phyloP scores from a whole-genome alignment of 2,888 invertebrate genomes.

The Gortyna flavago region DNA sequence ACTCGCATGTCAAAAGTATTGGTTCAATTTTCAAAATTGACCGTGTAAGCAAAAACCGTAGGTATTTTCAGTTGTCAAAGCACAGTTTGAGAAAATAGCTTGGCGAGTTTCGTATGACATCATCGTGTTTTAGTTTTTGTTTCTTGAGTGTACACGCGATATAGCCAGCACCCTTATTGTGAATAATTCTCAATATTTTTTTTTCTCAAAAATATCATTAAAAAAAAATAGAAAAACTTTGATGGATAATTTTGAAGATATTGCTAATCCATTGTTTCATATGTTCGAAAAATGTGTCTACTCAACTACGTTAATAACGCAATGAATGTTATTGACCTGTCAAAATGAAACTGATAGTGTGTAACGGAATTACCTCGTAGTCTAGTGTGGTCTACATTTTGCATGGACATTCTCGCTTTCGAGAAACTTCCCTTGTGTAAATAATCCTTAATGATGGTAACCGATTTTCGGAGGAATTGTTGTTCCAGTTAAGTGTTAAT shows the following conservation, averaged over 20 bases:
- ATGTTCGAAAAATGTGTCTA: too few species aligned
- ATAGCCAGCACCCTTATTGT: background rate
- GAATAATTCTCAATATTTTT: background rate
- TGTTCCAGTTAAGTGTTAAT: slow-evolving; percentile 47
- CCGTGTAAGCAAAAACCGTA: background rate
- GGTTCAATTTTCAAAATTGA: background rate
- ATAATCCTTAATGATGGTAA: slow-evolving; percentile 49
- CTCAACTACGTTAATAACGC: background rate
- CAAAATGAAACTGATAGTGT: background rate
- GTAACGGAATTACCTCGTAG: background rate
- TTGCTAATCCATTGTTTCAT: too few species aligned
- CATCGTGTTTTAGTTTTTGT: background rate
- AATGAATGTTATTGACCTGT: background rate
- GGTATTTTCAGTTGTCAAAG: background rate
- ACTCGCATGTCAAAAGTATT: background rate
- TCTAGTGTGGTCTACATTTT: background rate
- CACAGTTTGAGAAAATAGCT: background rate
- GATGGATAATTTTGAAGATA: too few species aligned
- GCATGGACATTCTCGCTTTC: background rate
- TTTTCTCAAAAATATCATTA: too few species aligned
- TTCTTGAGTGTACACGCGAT: background rate
- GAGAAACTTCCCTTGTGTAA: slow-evolving; percentile 11
- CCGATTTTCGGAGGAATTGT: slow-evolving; percentile 54
- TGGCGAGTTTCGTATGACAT: background rate
- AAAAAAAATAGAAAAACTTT: too few species aligned